Evolutionary conservation across 2,113 vertebrate genomes (phyloP).

Genomic region (Oryzias javanicus): DNA sequence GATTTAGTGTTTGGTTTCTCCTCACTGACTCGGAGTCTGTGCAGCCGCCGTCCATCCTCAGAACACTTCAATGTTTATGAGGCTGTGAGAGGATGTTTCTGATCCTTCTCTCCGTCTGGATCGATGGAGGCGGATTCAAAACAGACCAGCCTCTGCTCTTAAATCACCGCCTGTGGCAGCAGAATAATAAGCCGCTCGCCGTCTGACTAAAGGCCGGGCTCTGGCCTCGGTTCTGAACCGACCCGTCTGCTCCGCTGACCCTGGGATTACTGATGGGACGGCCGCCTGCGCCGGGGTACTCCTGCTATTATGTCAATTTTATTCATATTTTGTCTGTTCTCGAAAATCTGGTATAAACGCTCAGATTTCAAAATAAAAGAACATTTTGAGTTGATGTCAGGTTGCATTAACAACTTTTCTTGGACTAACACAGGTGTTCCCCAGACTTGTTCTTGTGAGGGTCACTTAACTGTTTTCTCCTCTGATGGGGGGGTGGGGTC

Average conservation of each 20-base stretch:
- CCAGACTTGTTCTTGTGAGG: no score
- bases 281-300: slow-evolving; percentile 37
- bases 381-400: no score
- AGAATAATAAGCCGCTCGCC: slow-evolving; percentile 33
- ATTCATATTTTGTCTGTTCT: neutral
- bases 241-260: slow-evolving; percentile 44
- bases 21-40: no score
- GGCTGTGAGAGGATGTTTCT: neutral
- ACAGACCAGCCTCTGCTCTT: slow-evolving; percentile 38
- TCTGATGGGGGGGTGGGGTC: no score
- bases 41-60: no score
- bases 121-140: slow-evolving; percentile 23
- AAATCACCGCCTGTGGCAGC: slow-evolving; percentile 40
- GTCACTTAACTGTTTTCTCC: no score
- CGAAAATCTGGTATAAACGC: no score
- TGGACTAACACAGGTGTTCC: no score
- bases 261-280: slow-evolving; percentile 39
- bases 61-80: no score
- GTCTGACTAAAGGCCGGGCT: slow-evolving; percentile 38
- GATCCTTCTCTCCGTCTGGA: slow-evolving; percentile 25
- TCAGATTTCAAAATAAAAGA: no score
- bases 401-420: no score
- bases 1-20: no score
- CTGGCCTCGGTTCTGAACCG: slow-evolving; percentile 54
- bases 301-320: slow-evolving; percentile 15